Base-by-base conservation (phyloP, 2,888 invertebrate species). In the Limnephilus rhombicus region DNA sequence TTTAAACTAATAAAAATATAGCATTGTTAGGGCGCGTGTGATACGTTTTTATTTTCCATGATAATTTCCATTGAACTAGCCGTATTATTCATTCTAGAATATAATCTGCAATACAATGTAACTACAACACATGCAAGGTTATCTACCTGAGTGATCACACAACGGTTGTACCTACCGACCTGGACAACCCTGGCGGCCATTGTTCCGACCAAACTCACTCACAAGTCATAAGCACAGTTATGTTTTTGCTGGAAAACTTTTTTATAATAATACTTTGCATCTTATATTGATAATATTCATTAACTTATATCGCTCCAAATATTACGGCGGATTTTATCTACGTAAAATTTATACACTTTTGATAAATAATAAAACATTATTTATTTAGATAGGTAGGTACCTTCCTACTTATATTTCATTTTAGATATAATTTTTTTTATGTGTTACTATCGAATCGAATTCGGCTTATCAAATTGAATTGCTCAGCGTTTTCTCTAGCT, bases 151-250 rank as follows among this genome's bases (percentile, higher is more conserved):
- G 68, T 68, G n/a, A 68, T 68, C 68, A 68, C 53, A 53, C 68
- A 68, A 68, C 68, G 68, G 68, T 68, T 68, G 68, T 68, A 68
- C 68, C 68, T 68, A 68, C 68, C 24, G 68, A n/a, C 68, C 68
- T 87, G 45, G 87, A 49, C 88, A 34, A 89, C 80, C 68, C 88
- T 80, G 80, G 88, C 80, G 37, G 80, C 80, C 88, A 80, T 89
- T 34, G 88, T 80, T 53, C 31, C 31, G 80, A 31, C 80, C 31
- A n/a, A 89, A 49, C 29, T 86, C 41, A 87, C 31, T 89, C 80
- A n/a, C 31, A 37, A 29, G 68, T 68, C 88, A 80, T 34, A 34
- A 80, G 88, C 80, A 80, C 88, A 24, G 88, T 80, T 89, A 80
- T 86, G 86, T 68, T 89, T 86, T 34, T 37, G 80, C 88, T 68